Conservation (phyloP, 2,888 invertebrate species). For the Scelioninae gen. 1 region DNA sequence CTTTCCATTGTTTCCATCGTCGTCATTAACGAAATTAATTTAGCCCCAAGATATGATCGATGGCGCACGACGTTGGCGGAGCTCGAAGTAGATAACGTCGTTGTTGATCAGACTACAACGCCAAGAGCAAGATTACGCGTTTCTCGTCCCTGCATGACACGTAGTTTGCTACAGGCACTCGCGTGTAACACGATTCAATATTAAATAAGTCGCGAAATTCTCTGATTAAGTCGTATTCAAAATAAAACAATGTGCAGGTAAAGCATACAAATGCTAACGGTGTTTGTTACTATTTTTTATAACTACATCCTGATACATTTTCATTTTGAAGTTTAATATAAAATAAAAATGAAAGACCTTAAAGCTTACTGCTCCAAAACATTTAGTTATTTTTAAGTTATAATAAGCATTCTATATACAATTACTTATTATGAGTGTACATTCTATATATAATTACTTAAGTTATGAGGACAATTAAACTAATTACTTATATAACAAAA, state of each 20-base stretch:
- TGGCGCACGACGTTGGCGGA: conserved; percentile 61
- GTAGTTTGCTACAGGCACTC: conserved; percentile 64
- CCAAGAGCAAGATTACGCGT: conserved; percentile 61
- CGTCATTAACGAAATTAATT: conserved; percentile 67
- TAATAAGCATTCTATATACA: too few species aligned
- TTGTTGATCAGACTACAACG: conserved; percentile 67
- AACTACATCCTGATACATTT: too few species aligned
- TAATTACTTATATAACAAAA: too few species aligned
- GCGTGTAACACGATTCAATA: conserved; percentile 52
- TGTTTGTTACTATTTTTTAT: too few species aligned
- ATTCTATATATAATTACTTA: too few species aligned
- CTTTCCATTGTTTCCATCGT: conserved; percentile 66
- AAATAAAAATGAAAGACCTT: too few species aligned
- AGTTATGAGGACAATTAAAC: too few species aligned
- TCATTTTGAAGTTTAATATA: too few species aligned
- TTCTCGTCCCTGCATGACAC: conserved; percentile 59
- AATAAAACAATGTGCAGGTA: conserved; percentile 51
- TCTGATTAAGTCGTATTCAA: conserved; percentile 16
- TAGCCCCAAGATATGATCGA: conserved; percentile 65
- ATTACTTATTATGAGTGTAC: too few species aligned
- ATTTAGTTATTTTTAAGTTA: too few species aligned
- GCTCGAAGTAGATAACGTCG: conserved; percentile 67
- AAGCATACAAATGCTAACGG: too few species aligned
- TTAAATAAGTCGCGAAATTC: conserved; percentile 55
- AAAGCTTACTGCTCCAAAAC: too few species aligned